Percentiles rank a stretch among this genome's conserved stretches.
Evolutionary conservation across 1,140 invertebrate genomes (phyloP).

Genomic region (Atopsyche davidsoni): DNA sequence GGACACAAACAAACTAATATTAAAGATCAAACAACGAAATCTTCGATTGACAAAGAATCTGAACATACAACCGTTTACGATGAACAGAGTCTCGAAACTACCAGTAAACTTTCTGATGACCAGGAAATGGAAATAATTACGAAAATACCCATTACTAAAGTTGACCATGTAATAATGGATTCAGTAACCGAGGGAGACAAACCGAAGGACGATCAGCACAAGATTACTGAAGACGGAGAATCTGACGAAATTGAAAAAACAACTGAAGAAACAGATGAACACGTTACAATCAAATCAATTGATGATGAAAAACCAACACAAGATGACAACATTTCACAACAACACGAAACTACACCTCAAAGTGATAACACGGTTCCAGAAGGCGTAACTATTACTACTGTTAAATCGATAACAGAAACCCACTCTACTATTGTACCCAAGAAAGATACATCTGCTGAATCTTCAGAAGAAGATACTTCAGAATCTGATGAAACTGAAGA

Average conservation of each 20-base stretch:
- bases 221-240: slow-evolving; percentile 13
- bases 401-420: too few species aligned
- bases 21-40: slow-evolving; percentile 8
- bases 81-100: slow-evolving; percentile 9
- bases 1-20: slow-evolving; percentile 10
- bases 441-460: too few species aligned
- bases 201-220: background rate
- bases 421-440: too few species aligned
- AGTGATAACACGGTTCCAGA: too few species aligned
- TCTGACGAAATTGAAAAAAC: slow-evolving; percentile 13
- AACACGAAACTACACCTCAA: too few species aligned
- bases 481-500: too few species aligned
- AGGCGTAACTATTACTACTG: too few species aligned
- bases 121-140: slow-evolving; percentile 18
- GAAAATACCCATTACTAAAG: slow-evolving; percentile 1
- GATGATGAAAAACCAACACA: too few species aligned
- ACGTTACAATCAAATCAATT: background rate
- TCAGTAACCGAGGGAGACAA: slow-evolving; percentile 10
- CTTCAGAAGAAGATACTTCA: too few species aligned
- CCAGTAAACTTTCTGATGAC: slow-evolving; percentile 5
- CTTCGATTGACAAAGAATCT: background rate
- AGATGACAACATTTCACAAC: background rate
- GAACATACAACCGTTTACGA: slow-evolving; percentile 14
- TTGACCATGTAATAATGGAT: slow-evolving; percentile 10
- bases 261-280: slow-evolving; percentile 5